These are phyloP conservation scores for Metopolophium dirhodum DNA, from an alignment of 1,140 invertebrate genomes.

Conservation along the genomic window DNA sequence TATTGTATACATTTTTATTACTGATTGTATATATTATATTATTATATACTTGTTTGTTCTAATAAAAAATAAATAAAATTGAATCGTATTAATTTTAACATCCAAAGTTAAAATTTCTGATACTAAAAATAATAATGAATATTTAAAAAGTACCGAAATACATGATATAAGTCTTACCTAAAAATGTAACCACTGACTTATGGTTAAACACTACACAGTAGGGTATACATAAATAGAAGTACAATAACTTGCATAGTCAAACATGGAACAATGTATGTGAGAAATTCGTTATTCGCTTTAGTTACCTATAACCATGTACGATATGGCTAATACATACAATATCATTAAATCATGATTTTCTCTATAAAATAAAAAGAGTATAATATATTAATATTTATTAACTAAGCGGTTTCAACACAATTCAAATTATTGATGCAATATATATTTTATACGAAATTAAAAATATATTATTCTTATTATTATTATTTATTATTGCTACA, in stretches of 20 bases:
- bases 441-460: neutral
- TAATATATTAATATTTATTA: neutral
- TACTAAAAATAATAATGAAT: neutral
- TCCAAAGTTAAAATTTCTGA: neutral
- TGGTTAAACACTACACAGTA: neutral
- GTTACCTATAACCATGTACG: no score
- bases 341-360: neutral
- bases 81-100: neutral
- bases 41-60: no score
- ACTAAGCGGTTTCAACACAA: neutral
- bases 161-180: neutral
- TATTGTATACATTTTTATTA: no score
- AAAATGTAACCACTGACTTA: neutral
- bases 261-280: no score
- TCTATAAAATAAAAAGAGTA: neutral
- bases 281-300: no score
- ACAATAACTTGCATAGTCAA: no score
- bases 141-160: neutral
- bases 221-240: no score
- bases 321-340: neutral
- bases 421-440: neutral
- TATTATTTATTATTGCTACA: neutral
- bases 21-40: no score
- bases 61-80: no score
- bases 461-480: constrained; percentile 24